Evolutionary conservation across 2,888 invertebrate genomes (phyloP).

Genomic region (Tridacna crocea): DNA sequence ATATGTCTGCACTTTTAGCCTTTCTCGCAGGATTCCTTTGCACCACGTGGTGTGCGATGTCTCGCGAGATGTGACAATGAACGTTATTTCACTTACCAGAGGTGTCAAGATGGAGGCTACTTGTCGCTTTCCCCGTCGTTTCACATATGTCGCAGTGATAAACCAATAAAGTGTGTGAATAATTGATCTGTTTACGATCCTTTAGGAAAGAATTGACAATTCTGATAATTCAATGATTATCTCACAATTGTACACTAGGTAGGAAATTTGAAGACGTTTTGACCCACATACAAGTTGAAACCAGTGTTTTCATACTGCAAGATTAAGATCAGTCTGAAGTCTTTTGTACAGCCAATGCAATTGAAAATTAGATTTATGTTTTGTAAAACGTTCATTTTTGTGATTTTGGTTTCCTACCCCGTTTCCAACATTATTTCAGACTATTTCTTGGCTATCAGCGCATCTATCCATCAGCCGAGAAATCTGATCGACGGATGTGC

Average conservation of each 20-base stretch:
- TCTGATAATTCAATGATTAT: not conserved
- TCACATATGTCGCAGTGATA: constrained; percentile 48
- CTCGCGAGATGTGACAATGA: constrained; percentile 52
- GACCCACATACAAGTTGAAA: too few species aligned
- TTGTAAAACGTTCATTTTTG: too few species aligned
- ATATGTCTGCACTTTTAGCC: constrained; percentile 39
- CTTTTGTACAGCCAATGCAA: too few species aligned
- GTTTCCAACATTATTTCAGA: too few species aligned
- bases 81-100: constrained; percentile 43
- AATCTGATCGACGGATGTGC: too few species aligned
- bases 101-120: constrained; percentile 52
- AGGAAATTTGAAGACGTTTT: not conserved
- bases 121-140: constrained; percentile 34
- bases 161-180: constrained; percentile 52
- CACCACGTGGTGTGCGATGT: constrained; percentile 29
- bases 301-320: too few species aligned
- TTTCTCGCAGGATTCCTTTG: constrained; percentile 25
- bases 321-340: too few species aligned
- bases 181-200: constrained; percentile 38
- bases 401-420: too few species aligned
- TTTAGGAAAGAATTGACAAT: constrained; percentile 5
- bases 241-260: too few species aligned
- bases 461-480: too few species aligned
- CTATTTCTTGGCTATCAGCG: too few species aligned
- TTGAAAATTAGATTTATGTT: too few species aligned